Evolutionary conservation across 35 echinoderm and acorn worm genomes (phyloP).

Genomic region (Ophiothrix spiculata): DNA sequence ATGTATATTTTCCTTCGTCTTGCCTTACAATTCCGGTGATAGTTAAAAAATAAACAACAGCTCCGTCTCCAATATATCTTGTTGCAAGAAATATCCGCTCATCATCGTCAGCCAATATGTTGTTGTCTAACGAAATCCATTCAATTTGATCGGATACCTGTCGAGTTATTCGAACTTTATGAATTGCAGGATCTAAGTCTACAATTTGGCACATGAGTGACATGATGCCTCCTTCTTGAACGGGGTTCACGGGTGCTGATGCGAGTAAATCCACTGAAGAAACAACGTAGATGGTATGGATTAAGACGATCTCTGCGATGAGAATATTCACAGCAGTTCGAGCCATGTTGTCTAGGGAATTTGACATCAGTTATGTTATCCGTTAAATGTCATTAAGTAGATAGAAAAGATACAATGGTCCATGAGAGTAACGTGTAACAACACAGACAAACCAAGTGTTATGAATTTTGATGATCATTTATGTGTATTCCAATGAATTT

Average conservation of each 20-base stretch:
- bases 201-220: neutral
- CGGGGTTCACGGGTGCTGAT: neutral
- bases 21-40: neutral
- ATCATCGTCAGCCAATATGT: neutral
- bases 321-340: too few relatives aligned
- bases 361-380: too few relatives aligned
- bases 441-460: too few relatives aligned
- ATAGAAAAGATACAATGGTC: too few relatives aligned
- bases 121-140: neutral
- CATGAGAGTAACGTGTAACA: too few relatives aligned
- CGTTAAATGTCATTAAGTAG: too few relatives aligned
- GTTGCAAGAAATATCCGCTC: neutral
- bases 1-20: neutral
- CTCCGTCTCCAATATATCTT: neutral
- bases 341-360: too few relatives aligned
- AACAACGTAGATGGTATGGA: too few relatives aligned
- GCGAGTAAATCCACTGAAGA: too few relatives aligned
- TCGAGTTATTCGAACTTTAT: neutral
- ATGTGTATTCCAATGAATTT: too few relatives aligned
- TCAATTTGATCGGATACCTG: neutral
- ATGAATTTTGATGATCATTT: too few relatives aligned
- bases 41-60: neutral
- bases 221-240: neutral
- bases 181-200: neutral
- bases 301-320: too few relatives aligned